These are phyloP conservation scores for Patiria pectinifera DNA, from an alignment of 53 echinoderm and acorn worm species.

Conservation along the genomic window DNA sequence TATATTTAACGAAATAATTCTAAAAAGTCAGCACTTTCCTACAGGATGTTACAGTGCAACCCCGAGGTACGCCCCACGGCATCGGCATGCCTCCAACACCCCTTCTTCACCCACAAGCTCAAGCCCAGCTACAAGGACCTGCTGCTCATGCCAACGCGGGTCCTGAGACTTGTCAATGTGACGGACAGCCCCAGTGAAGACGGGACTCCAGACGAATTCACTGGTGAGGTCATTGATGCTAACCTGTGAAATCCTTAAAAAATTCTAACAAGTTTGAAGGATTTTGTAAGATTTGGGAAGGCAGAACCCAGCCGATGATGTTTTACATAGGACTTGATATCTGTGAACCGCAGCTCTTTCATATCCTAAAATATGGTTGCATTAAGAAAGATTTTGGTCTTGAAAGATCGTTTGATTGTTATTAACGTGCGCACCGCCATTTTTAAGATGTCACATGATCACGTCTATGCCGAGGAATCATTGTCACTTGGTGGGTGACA, in stretches of 20 bases:
- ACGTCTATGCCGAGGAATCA: too few relatives aligned
- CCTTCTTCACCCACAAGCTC: slow-evolving; percentile 81
- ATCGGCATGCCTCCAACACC: slow-evolving; percentile 74
- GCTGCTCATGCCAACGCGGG: slow-evolving; percentile 80
- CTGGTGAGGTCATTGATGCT: neutral
- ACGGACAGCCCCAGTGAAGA: slow-evolving; percentile 48
- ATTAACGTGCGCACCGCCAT: too few relatives aligned
- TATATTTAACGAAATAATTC: neutral
- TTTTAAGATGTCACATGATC: too few relatives aligned
- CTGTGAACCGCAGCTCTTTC: too few relatives aligned
- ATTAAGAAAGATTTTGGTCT: too few relatives aligned
- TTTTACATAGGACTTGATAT: neutral
- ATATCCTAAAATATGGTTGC: too few relatives aligned
- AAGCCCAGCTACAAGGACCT: slow-evolving; percentile 80
- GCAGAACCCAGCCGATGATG: too few relatives aligned
- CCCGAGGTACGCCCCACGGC: slow-evolving; percentile 75
- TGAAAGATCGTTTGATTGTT: too few relatives aligned
- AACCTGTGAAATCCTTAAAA: too few relatives aligned
- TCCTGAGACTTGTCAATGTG: slow-evolving; percentile 70
- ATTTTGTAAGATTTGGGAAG: too few relatives aligned
- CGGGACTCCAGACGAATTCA: slow-evolving; percentile 21
- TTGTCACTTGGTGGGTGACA: too few relatives aligned
- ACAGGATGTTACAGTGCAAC: slow-evolving; percentile 84
- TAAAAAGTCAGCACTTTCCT: neutral
- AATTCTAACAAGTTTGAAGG: too few relatives aligned